Conservation (phyloP, 2,888 invertebrate genomes). For the Leucozona laternaria region DNA sequence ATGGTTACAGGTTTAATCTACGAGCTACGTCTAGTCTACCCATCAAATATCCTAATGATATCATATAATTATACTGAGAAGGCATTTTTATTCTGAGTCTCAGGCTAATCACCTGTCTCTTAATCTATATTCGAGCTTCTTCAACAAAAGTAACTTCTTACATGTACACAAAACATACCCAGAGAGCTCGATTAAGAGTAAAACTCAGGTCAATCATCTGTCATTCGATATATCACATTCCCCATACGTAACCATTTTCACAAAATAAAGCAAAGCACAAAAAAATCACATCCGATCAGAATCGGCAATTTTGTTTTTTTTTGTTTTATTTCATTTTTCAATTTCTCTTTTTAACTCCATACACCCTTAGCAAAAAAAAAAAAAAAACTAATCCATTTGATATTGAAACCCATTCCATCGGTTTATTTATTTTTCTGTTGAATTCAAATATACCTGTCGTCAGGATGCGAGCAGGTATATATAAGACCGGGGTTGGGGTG, state of each 20-base stretch:
- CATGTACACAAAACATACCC: no score
- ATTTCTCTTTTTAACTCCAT: constrained; percentile 49
- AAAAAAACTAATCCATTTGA: constrained; percentile 72
- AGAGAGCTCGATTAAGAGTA: neutral
- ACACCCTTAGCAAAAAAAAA: constrained; percentile 20
- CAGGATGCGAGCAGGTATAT: constrained; percentile 43
- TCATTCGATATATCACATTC: constrained; percentile 4
- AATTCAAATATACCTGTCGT: constrained; percentile 62
- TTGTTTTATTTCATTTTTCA: neutral
- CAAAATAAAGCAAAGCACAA: neutral
- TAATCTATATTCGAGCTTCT: neutral
- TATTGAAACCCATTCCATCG: constrained; percentile 63
- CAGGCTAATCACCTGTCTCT: neutral
- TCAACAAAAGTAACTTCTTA: neutral
- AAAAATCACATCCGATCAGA: constrained; percentile 28
- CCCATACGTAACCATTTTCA: constrained; percentile 14
- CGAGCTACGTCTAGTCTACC: no score
- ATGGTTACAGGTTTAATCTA: no score
- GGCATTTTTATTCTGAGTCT: no score
- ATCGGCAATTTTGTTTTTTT: constrained; percentile 59
- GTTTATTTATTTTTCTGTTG: constrained; percentile 61
- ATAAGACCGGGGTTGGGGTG: neutral
- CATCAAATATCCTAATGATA: no score
- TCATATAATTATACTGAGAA: no score
- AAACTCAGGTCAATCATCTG: constrained; percentile 52